A percentile compares a stretch with the other conserved stretches of the same genome.
Conservation (phyloP, 2,113 vertebrate species). For the Burhinus bistriatus region DNA sequence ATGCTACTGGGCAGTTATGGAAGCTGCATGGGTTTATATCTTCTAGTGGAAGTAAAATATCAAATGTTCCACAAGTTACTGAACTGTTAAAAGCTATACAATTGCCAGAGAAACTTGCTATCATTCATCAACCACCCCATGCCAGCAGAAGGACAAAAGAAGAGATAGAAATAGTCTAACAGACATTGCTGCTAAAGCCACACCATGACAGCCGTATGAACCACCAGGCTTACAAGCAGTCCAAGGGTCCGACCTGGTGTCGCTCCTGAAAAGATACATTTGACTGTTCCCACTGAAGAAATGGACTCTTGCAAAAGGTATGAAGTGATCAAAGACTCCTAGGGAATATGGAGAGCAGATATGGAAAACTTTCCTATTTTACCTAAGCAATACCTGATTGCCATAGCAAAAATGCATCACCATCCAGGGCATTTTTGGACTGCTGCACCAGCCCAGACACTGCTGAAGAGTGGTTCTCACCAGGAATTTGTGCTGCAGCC, state of each 20-base stretch:
- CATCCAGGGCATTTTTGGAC: background rate
- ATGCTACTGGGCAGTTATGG: background rate
- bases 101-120: background rate
- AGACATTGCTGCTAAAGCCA: background rate
- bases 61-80: background rate
- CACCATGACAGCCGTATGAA: fast-evolving
- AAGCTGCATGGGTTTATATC: background rate
- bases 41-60: background rate
- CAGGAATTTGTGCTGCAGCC: background rate
- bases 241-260: fast-evolving
- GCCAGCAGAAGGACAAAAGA: background rate
- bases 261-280: background rate
- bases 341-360: background rate
- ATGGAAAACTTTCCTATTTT: background rate
- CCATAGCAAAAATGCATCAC: background rate
- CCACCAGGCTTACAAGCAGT: background rate
- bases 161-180: background rate
- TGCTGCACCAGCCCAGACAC: background rate
- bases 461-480: background rate
- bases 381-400: background rate
- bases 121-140: background rate
- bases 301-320: background rate
- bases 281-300: background rate
- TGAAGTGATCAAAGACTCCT: fast-evolving
- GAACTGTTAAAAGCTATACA: background rate